Percentiles rank a stretch among this genome's conserved stretches.
phyloP scores from a whole-genome alignment of 2,113 vertebrate species.

The Vulpes ferrilata region DNA sequence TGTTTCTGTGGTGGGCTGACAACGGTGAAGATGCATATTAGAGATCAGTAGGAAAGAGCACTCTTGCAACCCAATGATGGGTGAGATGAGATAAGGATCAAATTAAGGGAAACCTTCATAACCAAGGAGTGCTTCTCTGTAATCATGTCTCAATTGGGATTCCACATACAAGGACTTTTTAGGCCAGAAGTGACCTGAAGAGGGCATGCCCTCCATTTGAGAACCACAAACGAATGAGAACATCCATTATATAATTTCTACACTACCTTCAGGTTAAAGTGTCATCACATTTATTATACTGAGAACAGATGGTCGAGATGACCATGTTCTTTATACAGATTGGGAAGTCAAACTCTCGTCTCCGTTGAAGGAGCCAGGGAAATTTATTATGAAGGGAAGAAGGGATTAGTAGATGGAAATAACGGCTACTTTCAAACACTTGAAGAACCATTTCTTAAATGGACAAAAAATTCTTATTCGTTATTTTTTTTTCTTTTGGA shows the following conservation, averaged over 20 bases:
- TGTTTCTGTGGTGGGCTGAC: neutral
- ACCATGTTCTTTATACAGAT: neutral
- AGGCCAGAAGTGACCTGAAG: neutral
- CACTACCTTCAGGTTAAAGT: neutral
- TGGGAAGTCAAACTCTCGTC: neutral
- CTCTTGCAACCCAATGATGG: neutral
- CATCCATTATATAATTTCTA: neutral
- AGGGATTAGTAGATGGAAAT: neutral
- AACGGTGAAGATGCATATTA: neutral
- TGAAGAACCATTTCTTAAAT: slow-evolving; percentile 18
- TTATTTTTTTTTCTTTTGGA: neutral
- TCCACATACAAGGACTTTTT: neutral
- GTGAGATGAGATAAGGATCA: neutral
- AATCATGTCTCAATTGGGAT: neutral
- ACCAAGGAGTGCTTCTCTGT: neutral
- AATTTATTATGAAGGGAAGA: slow-evolving; percentile 24
- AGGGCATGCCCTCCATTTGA: neutral
- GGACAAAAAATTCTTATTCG: neutral
- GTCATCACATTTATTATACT: neutral
- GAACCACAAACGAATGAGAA: neutral
- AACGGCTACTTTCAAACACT: neutral
- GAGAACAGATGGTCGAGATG: neutral
- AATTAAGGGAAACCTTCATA: neutral
- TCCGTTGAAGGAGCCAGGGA: neutral
- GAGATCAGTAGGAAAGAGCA: neutral